Evolutionary conservation across 2,888 invertebrate species (phyloP).

Genomic region (Sphaerophoria taeniata): DNA sequence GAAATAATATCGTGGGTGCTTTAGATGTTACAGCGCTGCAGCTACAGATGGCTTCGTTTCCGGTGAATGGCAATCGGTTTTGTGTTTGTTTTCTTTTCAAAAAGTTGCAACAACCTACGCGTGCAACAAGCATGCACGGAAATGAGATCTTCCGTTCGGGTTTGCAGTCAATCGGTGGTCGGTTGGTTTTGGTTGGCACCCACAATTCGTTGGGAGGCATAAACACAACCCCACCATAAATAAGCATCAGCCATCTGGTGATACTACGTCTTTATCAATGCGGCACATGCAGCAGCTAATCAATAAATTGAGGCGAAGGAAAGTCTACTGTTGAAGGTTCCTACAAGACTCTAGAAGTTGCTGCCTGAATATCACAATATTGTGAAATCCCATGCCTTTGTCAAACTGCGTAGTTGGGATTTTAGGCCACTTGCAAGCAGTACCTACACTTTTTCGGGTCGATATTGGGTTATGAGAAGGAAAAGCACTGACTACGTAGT

Average conservation of each 20-base stretch:
- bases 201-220: constrained; percentile 1
- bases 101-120: constrained; percentile 54
- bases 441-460: constrained; percentile 60
- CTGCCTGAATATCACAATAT: constrained; percentile 60
- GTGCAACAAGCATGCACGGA: constrained; percentile 65
- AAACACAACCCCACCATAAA: constrained; percentile 19
- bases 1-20: constrained; percentile 57
- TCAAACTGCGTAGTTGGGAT: constrained; percentile 61
- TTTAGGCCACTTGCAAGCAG: constrained; percentile 34
- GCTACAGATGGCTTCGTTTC: constrained; percentile 53
- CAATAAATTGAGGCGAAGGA: constrained; percentile 49
- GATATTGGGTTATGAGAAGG: constrained; percentile 31
- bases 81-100: constrained; percentile 19
- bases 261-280: constrained; percentile 10
- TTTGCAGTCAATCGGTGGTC: neutral
- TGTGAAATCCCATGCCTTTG: constrained; percentile 58
- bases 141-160: constrained; percentile 59
- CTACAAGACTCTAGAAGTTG: neutral
- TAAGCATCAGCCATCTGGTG: constrained; percentile 35
- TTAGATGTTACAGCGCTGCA: constrained; percentile 25
- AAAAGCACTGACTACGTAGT: constrained; percentile 25
- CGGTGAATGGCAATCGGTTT: constrained; percentile 60
- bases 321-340: constrained; percentile 5
- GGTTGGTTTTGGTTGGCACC: constrained; percentile 31
- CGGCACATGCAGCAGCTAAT: constrained; percentile 56